Evolutionary conservation across 2,113 vertebrate genomes (phyloP).

Genomic region (Psilopogon haemacephalus): DNA sequence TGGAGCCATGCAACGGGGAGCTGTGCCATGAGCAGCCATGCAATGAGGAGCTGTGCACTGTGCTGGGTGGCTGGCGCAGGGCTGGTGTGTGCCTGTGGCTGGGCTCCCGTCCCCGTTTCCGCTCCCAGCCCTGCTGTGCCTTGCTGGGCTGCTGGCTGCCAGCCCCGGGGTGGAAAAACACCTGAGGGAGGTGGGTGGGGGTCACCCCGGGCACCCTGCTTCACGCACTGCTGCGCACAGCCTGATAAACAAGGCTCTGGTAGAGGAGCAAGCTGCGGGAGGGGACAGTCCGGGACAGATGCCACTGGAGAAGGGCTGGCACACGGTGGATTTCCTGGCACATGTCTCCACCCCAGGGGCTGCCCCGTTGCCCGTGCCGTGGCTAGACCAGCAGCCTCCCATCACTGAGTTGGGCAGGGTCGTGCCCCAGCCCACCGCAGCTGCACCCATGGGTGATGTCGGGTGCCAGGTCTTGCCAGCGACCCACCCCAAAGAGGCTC

Average conservation of each 20-base stretch:
- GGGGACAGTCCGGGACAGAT: background rate
- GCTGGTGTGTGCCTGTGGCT: background rate
- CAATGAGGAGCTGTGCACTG: accelerated
- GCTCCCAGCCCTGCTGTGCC: slow-evolving; percentile 2
- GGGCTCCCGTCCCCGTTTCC: background rate
- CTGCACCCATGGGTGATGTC: background rate
- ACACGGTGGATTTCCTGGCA: accelerated
- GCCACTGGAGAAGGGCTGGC: background rate
- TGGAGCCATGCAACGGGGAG: no score
- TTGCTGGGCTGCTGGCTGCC: background rate
- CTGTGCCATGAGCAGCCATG: accelerated
- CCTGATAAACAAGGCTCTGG: background rate
- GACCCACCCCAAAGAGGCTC: background rate
- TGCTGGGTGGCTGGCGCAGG: no score
- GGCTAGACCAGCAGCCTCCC: no score
- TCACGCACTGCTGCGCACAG: background rate
- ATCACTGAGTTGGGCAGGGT: accelerated
- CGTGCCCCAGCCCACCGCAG: background rate
- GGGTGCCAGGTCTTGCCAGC: accelerated
- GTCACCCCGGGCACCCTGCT: background rate
- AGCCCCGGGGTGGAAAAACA: background rate
- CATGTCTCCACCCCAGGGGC: accelerated
- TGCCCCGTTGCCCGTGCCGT: accelerated
- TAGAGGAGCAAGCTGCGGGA: background rate
- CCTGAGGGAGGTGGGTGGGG: slow-evolving; percentile 39